These are phyloP conservation scores for Cephalopterus ornatus DNA, from an alignment of 2,113 vertebrate genomes.

Conservation along the genomic window DNA sequence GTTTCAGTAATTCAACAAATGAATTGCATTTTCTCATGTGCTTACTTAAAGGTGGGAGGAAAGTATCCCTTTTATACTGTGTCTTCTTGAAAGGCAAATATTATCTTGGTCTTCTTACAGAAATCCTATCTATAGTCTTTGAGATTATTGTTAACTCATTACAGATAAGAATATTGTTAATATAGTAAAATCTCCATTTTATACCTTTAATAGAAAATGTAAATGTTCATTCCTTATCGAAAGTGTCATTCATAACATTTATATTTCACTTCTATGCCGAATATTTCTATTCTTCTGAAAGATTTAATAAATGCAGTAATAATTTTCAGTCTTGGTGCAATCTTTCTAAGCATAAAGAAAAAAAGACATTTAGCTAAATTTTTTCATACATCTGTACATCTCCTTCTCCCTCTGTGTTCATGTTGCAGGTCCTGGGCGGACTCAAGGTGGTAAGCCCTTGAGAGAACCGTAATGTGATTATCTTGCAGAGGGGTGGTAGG, in stretches of 20 bases:
- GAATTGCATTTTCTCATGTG: not conserved
- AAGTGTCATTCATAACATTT: not conserved
- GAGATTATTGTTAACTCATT: not conserved
- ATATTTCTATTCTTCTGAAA: not conserved
- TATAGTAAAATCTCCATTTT: not conserved
- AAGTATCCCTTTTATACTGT: not conserved
- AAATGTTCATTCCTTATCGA: not conserved
- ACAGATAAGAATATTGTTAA: not conserved
- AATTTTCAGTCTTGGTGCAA: not conserved
- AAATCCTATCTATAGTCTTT: not conserved
- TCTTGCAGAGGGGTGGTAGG: constrained; percentile 28
- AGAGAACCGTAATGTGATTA: constrained; percentile 59
- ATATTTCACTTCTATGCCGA: not conserved
- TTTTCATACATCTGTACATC: not conserved
- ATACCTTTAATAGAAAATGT: not conserved
- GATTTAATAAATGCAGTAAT: not conserved
- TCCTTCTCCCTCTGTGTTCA: not conserved
- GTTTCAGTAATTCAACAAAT: not conserved
- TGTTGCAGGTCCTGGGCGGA: not conserved
- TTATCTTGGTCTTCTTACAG: not conserved
- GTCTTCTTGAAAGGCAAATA: not conserved
- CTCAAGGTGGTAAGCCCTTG: constrained; percentile 68
- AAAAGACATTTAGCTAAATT: not conserved
- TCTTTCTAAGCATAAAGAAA: not conserved
- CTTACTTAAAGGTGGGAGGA: not conserved